Conservation (phyloP, 2,888 invertebrate species). For the Ceriagrion tenellum region DNA sequence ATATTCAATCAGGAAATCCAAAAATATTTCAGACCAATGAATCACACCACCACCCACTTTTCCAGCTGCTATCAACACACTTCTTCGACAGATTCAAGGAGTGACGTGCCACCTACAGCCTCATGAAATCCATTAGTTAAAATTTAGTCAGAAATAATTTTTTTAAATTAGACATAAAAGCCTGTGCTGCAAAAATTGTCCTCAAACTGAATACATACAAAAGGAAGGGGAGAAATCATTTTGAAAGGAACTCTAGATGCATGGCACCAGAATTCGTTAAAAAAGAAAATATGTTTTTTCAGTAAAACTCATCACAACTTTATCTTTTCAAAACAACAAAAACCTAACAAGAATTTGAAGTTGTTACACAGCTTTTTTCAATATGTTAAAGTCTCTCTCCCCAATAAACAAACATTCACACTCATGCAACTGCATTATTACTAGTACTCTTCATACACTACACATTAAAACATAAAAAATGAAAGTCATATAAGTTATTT, state of each 20-base stretch:
- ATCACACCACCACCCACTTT: too few species aligned
- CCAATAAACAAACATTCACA: constrained; percentile 61
- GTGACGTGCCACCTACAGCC: too few species aligned
- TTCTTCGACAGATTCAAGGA: too few species aligned
- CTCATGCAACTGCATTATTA: constrained; percentile 63
- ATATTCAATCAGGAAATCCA: too few species aligned
- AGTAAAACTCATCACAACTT: constrained; percentile 62
- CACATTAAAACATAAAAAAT: constrained; percentile 49
- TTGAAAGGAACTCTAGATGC: not conserved
- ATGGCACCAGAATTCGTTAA: not conserved
- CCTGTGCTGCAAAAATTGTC: not conserved
- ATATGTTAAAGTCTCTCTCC: constrained; percentile 51
- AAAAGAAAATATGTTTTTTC: constrained; percentile 57
- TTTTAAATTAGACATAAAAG: too few species aligned
- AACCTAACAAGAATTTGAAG: constrained; percentile 65
- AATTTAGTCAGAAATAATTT: too few species aligned
- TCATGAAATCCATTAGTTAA: too few species aligned
- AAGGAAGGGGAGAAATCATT: not conserved
- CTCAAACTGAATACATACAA: not conserved
- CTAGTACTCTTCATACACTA: constrained; percentile 63
- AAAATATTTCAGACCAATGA: too few species aligned
- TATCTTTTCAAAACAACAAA: constrained; percentile 67
- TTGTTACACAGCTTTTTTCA: constrained; percentile 67
- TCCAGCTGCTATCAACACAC: too few species aligned
- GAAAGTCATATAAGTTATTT: constrained; percentile 63